phyloP scores from a whole-genome alignment of 2,797 vertebrate species.

The Notolabrus celidotus region DNA sequence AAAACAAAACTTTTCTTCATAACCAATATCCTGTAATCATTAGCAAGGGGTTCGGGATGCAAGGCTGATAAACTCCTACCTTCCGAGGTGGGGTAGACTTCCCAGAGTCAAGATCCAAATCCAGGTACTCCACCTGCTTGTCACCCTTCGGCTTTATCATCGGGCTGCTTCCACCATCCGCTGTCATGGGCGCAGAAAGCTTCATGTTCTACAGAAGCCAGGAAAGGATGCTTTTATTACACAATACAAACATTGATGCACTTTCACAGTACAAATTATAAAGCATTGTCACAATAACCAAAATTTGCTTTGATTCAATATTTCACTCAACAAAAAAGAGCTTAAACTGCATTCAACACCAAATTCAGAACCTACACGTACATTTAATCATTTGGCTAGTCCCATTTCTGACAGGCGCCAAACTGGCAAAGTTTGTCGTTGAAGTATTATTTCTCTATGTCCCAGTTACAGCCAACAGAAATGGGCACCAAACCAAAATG shows the following conservation, averaged over 20 bases:
- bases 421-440: no score
- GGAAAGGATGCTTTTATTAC: constrained; percentile 26
- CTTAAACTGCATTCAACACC: constrained; percentile 3
- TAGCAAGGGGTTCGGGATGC: not conserved
- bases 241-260: not conserved
- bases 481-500: no score
- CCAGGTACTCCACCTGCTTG: constrained; percentile 98
- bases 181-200: constrained; percentile 81
- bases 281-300: constrained; percentile 69
- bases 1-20: not conserved
- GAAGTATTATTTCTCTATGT: no score
- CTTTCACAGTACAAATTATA: constrained; percentile 11
- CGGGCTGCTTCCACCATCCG: constrained; percentile 94
- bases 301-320: not conserved
- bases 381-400: no score
- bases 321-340: no score
- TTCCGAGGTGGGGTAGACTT: constrained; percentile 98
- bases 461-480: no score
- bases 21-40: not conserved
- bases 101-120: constrained; percentile 95
- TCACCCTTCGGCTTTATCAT: constrained; percentile 96
- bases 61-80: constrained; percentile 76
- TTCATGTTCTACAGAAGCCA: constrained; percentile 80
- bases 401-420: no score
- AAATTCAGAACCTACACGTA: no score